Evolutionary conservation across 2,888 invertebrate genomes (phyloP).

Genomic region (Minunthozetes semirufus): DNA sequence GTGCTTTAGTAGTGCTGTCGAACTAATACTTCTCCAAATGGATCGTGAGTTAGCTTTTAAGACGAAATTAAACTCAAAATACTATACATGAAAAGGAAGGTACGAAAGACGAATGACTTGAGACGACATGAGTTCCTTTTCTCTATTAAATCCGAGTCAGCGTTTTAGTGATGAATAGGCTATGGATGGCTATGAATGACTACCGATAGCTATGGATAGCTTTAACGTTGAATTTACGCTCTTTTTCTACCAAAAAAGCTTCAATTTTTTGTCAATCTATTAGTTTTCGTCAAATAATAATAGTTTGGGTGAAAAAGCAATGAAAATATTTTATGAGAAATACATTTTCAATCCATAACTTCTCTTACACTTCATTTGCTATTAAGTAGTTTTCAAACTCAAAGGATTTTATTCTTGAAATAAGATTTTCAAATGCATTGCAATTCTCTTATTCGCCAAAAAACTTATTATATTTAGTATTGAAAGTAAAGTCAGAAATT

Average conservation of each 20-base stretch:
- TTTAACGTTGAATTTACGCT: conserved; percentile 6
- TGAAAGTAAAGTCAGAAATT: no score
- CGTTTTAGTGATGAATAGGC: conserved; percentile 18
- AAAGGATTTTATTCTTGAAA: background rate
- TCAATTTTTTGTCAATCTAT: background rate
- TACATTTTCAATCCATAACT: background rate
- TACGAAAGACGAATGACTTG: conserved; percentile 9
- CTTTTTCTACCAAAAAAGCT: background rate
- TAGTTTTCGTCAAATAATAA: background rate
- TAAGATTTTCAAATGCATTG: no score
- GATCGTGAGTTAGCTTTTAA: background rate
- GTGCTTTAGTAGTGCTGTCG: background rate
- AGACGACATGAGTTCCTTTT: background rate
- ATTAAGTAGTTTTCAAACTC: background rate
- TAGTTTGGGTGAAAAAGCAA: background rate
- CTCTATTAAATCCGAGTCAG: conserved; percentile 19
- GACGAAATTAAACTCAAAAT: background rate
- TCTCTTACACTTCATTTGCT: background rate
- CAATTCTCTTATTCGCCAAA: no score
- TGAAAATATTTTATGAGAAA: background rate
- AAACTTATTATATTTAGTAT: no score
- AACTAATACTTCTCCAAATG: background rate
- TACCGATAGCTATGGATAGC: no score
- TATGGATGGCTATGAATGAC: no score
- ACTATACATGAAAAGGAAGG: background rate